These are phyloP conservation scores for Oegoconia quadripuncta DNA, from an alignment of 2,888 invertebrate genomes.

Conservation along the genomic window DNA sequence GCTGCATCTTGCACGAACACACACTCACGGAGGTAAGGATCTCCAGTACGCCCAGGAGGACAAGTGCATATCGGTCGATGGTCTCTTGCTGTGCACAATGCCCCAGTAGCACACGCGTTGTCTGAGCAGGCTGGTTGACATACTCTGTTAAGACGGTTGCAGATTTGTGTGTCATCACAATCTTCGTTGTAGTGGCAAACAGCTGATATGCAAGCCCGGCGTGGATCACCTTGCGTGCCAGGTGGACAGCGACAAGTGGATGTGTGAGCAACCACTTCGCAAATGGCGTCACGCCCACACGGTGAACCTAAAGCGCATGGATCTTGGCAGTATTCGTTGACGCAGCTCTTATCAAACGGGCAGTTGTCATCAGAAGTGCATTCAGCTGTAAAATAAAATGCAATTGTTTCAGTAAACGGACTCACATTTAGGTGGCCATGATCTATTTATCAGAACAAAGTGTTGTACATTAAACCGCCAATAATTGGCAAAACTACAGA, in stretches of 20 bases:
- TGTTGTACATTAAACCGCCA: too few species aligned
- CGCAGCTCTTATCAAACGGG: slow-evolving; percentile 90
- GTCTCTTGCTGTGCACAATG: slow-evolving; percentile 85
- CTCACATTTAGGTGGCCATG: too few species aligned
- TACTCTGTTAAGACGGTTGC: slow-evolving; percentile 89
- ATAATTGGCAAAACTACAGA: too few species aligned
- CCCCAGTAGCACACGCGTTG: slow-evolving; percentile 88
- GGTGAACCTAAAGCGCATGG: slow-evolving; percentile 85
- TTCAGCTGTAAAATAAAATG: slow-evolving; percentile 81
- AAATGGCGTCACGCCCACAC: slow-evolving; percentile 90
- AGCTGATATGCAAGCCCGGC: slow-evolving; percentile 88
- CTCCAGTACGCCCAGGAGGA: slow-evolving; percentile 85
- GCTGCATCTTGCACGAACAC: slow-evolving; percentile 53
- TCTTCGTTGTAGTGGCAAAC: slow-evolving; percentile 94
- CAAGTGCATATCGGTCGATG: slow-evolving; percentile 91
- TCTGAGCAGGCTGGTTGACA: slow-evolving; percentile 90
- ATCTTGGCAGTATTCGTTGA: slow-evolving; percentile 88
- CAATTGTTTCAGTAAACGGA: too few species aligned
- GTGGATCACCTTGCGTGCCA: slow-evolving; percentile 92
- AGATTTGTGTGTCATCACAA: slow-evolving; percentile 90
- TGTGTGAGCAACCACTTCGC: slow-evolving; percentile 85
- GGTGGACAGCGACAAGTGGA: slow-evolving; percentile 90
- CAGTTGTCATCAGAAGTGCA: slow-evolving; percentile 89
- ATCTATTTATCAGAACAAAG: too few species aligned
- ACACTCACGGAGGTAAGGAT: slow-evolving; percentile 83